A percentile compares a stretch with the other conserved stretches of the same genome.
phyloP scores from a whole-genome alignment of 2,113 vertebrate genomes.

The Chelonoidis abingdonii region DNA sequence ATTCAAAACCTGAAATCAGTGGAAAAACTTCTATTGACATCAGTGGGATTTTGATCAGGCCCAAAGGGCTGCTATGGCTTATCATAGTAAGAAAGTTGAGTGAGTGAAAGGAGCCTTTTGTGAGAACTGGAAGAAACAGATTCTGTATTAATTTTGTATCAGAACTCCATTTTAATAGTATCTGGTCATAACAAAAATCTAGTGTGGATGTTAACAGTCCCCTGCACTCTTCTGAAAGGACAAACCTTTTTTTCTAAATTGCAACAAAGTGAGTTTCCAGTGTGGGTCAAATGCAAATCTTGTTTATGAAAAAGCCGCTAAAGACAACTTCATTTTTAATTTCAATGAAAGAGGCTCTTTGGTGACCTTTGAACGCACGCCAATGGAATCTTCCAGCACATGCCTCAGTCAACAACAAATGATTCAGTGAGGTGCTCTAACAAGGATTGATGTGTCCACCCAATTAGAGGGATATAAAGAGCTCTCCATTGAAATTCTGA shows the following conservation, averaged over 20 bases:
- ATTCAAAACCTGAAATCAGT: background rate
- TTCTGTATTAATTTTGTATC: background rate
- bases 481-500: conserved; percentile 49
- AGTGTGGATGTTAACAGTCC: background rate
- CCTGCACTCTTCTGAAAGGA: background rate
- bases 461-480: conserved; percentile 63
- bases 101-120: background rate
- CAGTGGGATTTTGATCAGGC: background rate
- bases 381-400: conserved; percentile 63
- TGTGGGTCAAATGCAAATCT: conserved; percentile 44
- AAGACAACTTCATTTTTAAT: conserved; percentile 70
- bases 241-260: conserved; percentile 43
- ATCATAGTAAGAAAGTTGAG: background rate
- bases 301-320: conserved; percentile 60
- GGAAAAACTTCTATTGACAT: background rate
- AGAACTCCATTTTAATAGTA: background rate
- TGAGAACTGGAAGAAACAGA: background rate
- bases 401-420: conserved; percentile 64
- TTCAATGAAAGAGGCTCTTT: conserved; percentile 57
- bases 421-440: conserved; percentile 67
- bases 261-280: conserved; percentile 33
- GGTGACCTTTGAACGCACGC: conserved; percentile 60
- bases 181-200: conserved; percentile 2
- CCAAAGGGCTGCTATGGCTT: background rate
- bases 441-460: conserved; percentile 65